These are phyloP conservation scores for Acanthornis magna DNA, from an alignment of 2,797 vertebrate species.

Conservation along the genomic window DNA sequence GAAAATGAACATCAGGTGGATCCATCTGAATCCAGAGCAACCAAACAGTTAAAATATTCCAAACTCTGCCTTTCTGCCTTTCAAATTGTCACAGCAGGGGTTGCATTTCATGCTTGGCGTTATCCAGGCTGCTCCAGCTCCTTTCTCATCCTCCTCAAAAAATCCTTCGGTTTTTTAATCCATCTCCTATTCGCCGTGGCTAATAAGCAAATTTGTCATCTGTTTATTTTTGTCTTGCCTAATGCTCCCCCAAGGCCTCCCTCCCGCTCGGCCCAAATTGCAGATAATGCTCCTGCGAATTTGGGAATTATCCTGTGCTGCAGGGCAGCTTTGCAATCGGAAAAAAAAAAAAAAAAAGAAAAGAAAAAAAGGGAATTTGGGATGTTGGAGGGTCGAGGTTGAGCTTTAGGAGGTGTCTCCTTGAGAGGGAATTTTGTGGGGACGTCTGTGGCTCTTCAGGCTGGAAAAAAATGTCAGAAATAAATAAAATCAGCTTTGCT, in stretches of 20 bases:
- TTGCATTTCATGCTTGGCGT: conserved; percentile 18
- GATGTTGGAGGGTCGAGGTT: background rate
- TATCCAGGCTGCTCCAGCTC: background rate
- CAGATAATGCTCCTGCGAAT: background rate
- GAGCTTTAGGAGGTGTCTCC: background rate
- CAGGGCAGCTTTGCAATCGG: background rate
- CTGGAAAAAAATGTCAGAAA: too few species aligned
- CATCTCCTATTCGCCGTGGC: background rate
- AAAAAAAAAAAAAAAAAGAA: background rate
- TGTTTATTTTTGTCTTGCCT: conserved; percentile 25
- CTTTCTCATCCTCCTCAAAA: background rate
- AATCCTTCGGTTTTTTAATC: background rate
- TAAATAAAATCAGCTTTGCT: too few species aligned
- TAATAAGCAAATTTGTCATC: conserved; percentile 40
- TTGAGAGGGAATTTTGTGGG: background rate
- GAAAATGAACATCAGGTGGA: background rate
- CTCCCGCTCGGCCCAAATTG: too few species aligned
- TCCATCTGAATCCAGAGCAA: background rate
- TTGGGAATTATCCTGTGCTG: conserved; percentile 26
- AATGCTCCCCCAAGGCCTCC: background rate
- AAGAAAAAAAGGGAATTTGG: background rate
- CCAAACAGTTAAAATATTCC: background rate
- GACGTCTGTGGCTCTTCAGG: background rate
- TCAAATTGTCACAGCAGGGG: conserved; percentile 3
- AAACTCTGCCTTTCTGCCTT: conserved; percentile 22